Evolutionary conservation across 92 coral and sea anemone species (phyloP).

Genomic region (Diadumene lineata): DNA sequence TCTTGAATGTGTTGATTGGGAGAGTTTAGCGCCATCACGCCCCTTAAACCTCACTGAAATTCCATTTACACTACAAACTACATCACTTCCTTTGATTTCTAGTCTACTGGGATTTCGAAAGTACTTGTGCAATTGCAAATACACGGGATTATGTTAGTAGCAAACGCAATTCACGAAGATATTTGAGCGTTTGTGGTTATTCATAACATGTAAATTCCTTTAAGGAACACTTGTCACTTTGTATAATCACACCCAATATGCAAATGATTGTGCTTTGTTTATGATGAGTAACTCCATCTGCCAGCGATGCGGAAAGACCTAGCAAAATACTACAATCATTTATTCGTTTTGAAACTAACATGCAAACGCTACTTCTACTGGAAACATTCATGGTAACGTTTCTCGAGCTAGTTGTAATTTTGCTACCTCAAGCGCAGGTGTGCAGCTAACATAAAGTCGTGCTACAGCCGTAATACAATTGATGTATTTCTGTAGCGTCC

Average conservation of each 20-base stretch:
- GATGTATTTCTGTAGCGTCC: constrained; percentile 31
- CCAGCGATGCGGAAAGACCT: constrained; percentile 49
- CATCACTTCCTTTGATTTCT: neutral
- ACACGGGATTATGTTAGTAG: neutral
- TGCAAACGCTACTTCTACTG: neutral
- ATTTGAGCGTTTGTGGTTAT: constrained; percentile 18
- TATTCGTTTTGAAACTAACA: neutral
- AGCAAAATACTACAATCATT: constrained; percentile 26
- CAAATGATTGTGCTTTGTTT: constrained; percentile 85
- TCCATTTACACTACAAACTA: constrained; percentile 25
- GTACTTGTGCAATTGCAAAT: neutral
- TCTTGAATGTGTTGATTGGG: constrained; percentile 76
- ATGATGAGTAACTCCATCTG: constrained; percentile 74
- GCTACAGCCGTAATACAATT: constrained; percentile 24
- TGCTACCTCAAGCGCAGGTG: constrained; percentile 41
- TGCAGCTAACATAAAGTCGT: constrained; percentile 16
- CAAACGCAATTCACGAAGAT: constrained; percentile 4
- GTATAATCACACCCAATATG: constrained; percentile 98
- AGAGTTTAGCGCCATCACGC: constrained; percentile 80
- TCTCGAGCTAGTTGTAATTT: constrained; percentile 4
- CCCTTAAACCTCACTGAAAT: constrained; percentile 48
- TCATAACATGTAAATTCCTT: constrained; percentile 57
- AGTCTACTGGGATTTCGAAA: constrained; percentile 27
- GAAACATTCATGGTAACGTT: neutral
- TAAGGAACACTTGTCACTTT: constrained; percentile 59